Evolutionary conservation across 92 coral and sea anemone species (phyloP).

Genomic region (Epizoanthus fatuus): DNA sequence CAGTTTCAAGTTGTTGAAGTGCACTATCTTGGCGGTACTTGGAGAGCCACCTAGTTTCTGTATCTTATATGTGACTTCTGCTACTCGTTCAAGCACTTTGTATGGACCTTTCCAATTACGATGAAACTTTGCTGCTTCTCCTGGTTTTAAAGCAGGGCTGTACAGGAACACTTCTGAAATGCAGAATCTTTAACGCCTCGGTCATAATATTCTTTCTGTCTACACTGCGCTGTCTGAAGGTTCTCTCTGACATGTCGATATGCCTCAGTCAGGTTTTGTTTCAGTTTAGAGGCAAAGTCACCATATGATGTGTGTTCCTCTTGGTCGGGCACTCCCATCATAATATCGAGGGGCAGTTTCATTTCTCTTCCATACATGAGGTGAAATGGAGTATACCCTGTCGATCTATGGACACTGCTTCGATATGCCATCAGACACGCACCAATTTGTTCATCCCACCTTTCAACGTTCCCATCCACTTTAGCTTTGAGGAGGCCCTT

Average conservation of each 20-base stretch:
- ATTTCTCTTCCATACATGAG: not conserved
- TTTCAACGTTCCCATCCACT: too few species aligned
- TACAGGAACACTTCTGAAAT: conserved; percentile 41
- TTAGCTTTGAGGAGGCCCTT: too few species aligned
- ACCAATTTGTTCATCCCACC: too few species aligned
- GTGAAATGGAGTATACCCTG: not conserved
- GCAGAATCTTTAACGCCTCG: conserved; percentile 1
- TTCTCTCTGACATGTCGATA: not conserved
- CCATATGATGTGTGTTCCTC: not conserved
- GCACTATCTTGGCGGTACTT: conserved; percentile 27
- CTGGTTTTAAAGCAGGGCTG: conserved; percentile 37
- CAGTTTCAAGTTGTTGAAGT: conserved; percentile 47
- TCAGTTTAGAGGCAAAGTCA: not conserved
- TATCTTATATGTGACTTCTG: conserved; percentile 52
- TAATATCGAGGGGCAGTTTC: not conserved
- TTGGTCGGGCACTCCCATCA: not conserved
- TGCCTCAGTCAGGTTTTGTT: not conserved
- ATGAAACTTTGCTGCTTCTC: conserved; percentile 58
- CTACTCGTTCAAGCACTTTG: conserved; percentile 33
- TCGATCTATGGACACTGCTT: not conserved
- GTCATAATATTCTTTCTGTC: conserved; percentile 38
- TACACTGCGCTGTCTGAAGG: conserved; percentile 24
- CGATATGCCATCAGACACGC: too few species aligned
- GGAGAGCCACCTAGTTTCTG: conserved; percentile 17
- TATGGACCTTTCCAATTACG: conserved; percentile 59